These are phyloP conservation scores for Geotrypetes seraphini DNA, from an alignment of 2,797 vertebrate genomes.

Conservation along the genomic window DNA sequence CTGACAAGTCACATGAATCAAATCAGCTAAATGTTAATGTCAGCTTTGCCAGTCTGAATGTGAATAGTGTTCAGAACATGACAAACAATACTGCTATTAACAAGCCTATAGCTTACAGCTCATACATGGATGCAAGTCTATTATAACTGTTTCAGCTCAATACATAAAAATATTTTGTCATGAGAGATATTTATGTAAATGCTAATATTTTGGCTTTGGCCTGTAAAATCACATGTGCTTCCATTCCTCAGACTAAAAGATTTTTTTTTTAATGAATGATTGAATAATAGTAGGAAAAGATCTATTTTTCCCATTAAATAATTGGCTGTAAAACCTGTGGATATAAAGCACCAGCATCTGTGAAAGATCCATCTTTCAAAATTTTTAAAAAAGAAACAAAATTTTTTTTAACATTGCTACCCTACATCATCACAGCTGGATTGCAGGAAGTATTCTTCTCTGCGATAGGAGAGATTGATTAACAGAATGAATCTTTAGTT, in stretches of 20 bases:
- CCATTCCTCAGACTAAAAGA: too few relatives aligned
- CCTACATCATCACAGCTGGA: too few relatives aligned
- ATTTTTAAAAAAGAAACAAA: too few relatives aligned
- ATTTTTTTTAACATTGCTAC: too few relatives aligned
- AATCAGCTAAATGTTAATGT: constrained; percentile 46
- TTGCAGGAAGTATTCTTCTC: too few relatives aligned
- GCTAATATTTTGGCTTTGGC: constrained; percentile 40
- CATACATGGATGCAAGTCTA: constrained; percentile 42
- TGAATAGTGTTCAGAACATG: constrained; percentile 31
- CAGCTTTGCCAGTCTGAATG: constrained; percentile 45
- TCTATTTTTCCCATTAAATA: constrained; percentile 34
- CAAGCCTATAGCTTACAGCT: constrained; percentile 38
- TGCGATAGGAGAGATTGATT: too few relatives aligned
- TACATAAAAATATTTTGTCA: constrained; percentile 30
- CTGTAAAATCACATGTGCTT: constrained; percentile 34
- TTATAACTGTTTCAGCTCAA: constrained; percentile 38
- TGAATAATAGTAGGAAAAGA: too few relatives aligned
- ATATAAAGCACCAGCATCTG: constrained; percentile 34
- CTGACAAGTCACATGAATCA: constrained; percentile 61
- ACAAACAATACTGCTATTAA: constrained; percentile 45
- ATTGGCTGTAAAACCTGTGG: constrained; percentile 22
- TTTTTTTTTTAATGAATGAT: too few relatives aligned
- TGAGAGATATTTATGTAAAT: constrained; percentile 54
- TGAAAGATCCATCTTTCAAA: too few relatives aligned
- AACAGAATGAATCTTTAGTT: too few relatives aligned